Evolutionary conservation across 2,113 vertebrate genomes (phyloP), one percentile per base, ranked within the genome.

Genomic region (Silurus glanis): DNA sequence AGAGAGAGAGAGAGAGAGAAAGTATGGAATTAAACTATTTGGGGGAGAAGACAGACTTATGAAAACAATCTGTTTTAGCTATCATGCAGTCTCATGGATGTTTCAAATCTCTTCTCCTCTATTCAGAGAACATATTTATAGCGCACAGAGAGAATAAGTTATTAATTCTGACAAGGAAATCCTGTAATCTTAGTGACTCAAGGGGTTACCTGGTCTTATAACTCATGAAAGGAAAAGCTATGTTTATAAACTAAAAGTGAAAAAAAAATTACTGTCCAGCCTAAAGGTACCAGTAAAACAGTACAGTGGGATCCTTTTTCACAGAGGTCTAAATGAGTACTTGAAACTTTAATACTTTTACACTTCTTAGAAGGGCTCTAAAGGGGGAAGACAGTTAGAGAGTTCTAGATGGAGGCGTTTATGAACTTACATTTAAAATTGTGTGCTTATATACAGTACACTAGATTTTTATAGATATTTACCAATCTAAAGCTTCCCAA

Each of bases 41-140:
- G 17, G n/a, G 16, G 47, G 71, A 64, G 47, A 37, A 51, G 80
- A 75, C 59, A 56, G n/a, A 13, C 19, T 64, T 45, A 28, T 23
- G 51, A 71, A 76, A 82, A 87, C 37, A 72, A 75, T 75, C 72
- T 85, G 72, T 76, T 64, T 91, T 90, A 91, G 8, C 83, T 90
- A 92, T 94, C 90, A 92, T 88, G 88, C 62, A 64, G 86, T 2
- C 9, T 86, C 85, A 74, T 13, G 16, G 72, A 85, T 88, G 69
- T 82, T 87, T 84, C 75, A 85, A 25, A 81, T 90, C 81, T 85
- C 72, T 56, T 72, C 87, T 88, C 85, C 91, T 71, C 28, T 90
- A 88, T 82, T 89, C 85, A 61, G 82, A 81, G 72, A 51, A 5
- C 5, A 51, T 78, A 55, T 14, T 28, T n/a, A 56, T 25, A 92